Base-by-base conservation (phyloP, 2,888 invertebrate species). In the Lycia hirtaria region DNA sequence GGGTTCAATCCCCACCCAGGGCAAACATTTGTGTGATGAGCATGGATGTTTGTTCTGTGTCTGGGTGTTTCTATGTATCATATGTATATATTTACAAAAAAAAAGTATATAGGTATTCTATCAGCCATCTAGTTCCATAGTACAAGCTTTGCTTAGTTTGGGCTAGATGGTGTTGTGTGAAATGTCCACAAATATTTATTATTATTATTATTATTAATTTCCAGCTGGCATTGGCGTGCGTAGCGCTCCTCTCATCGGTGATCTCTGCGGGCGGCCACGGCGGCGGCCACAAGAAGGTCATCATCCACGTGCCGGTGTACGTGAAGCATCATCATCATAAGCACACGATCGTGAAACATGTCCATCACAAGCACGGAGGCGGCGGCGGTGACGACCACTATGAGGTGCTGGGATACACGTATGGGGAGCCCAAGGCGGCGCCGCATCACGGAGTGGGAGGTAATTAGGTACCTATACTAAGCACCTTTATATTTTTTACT, bases 291-390 rank as follows among this genome's bases (percentile, higher is more conserved):
- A 95, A 95, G 73, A 95, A 95, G 73, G 95, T 96, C 65, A 93
- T 96, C 72, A 96, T 96, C 79, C 96, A 96, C 85, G 96, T 96
- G 45, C 96, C 96, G 0, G 93, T 95, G 80, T 95, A 95, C 81
- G 93, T 96, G 65, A 96, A 96, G 76, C 95, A 95, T 63, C 94
- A 95, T 72, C 95, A 96, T 71, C 96, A 96, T 73, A 96, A 95
- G 50, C 96, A 96, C 76, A 96, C 96, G 37, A 94, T 95, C 37
- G 95, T 95, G 66, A 96, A 96, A 73, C 95, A 96, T 76, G 88
- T 96, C 20, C 95, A 94, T 71, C 94, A 94, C 72, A 93, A 93
- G 64, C 92, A 93, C 30, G 93, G 93, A 2, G 93, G 93, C 3
- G 93, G 93, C 32, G 92, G 92, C 4, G 88, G 91, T 22, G 93